phyloP scores from a whole-genome alignment of 2,888 invertebrate genomes.

The Callinectes sapidus region DNA sequence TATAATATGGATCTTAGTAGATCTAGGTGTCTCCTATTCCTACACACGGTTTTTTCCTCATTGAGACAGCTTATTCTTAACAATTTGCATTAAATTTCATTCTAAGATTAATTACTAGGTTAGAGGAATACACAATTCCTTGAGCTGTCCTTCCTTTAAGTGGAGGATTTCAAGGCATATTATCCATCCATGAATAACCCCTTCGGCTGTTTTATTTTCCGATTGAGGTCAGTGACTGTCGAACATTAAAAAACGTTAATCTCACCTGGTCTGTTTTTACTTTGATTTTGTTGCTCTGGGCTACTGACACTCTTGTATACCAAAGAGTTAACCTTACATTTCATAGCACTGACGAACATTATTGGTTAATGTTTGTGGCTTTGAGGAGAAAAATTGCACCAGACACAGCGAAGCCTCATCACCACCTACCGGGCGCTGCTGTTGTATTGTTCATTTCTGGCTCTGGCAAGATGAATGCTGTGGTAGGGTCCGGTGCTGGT shows the following conservation, averaged over 20 bases:
- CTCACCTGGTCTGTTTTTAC: too few species aligned
- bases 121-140: not conserved
- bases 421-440: not conserved
- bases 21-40: too few species aligned
- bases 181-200: not conserved
- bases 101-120: not conserved
- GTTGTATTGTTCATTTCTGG: constrained; percentile 11
- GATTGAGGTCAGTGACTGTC: too few species aligned
- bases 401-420: not conserved
- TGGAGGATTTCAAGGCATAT: not conserved
- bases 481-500: constrained; percentile 7
- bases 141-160: not conserved
- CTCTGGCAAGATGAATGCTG: constrained; percentile 22
- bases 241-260: too few species aligned
- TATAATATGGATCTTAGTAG: too few species aligned
- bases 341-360: not conserved
- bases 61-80: not conserved
- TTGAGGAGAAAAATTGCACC: not conserved
- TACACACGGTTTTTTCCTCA: not conserved
- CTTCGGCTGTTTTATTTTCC: too few species aligned
- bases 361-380: not conserved
- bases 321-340: too few species aligned
- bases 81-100: not conserved
- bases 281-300: too few species aligned
- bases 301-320: too few species aligned